Base-by-base conservation (phyloP, 35 echinoderm and acorn worm species). In the Chiridota heheva region DNA sequence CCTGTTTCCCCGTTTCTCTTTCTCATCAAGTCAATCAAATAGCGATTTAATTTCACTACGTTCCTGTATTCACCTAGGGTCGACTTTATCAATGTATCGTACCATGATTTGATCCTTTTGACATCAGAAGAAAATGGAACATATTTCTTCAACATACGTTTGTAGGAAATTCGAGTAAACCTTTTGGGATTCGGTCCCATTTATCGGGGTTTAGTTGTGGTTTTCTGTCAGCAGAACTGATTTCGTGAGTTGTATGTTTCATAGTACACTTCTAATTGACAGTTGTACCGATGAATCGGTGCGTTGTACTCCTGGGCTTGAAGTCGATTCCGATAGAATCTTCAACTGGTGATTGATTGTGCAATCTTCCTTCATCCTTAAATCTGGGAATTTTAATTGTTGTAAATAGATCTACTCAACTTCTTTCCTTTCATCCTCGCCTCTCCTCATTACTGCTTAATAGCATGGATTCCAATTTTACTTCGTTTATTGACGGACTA, bases 191-290 rank as follows among this genome's bases (percentile, higher is more conserved):
- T 8, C 7, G 8, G 8, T 8, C 51, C 31, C 32, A 61, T 1
- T 20, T n/a, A n/a, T n/a, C n/a, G n/a, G n/a, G n/a, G n/a, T n/a
- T n/a, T n/a, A n/a, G n/a, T n/a, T n/a, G n/a, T n/a, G n/a, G n/a
- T n/a, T n/a, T n/a, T n/a, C n/a, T 17, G 33, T 78, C 75, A 7
- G 75, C 75, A 17, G 75, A 49, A 61, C 75, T 13, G 75, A 78
- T 37, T 78, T 78, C 4, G 75, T 60, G 2, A 49, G 31, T 2
- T n/a, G 33, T 6, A 78, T 49, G 22, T 49, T 42, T 34, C 51
- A 74, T 32, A 16, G 13, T 8, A 3, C 36, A 40, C 24, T 17
- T 30, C 65, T 37, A 69, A 12, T 39, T 38, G 15, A 36, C 1
- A 31, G 73, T 18, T 40, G 15, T 8, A 40, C 75, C 35, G 48